These are phyloP conservation scores for Gila orcuttii DNA, from an alignment of 2,113 vertebrate genomes.

Conservation along the genomic window DNA sequence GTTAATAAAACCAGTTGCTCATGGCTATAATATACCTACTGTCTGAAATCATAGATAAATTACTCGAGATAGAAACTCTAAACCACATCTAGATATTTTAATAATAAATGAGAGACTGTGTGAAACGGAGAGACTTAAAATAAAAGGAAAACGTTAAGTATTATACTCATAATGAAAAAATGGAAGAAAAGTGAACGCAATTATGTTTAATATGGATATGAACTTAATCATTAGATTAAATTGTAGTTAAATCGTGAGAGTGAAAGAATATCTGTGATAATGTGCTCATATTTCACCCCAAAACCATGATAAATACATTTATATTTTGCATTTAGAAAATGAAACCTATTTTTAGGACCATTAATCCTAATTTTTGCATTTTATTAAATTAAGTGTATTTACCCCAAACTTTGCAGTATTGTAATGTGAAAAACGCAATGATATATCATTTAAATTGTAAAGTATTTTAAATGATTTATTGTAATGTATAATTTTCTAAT, in stretches of 20 bases:
- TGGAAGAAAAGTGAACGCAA: not conserved
- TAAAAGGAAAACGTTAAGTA: not conserved
- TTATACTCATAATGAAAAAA: not conserved
- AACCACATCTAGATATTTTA: not conserved
- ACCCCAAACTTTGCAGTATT: not conserved
- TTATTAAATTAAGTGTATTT: not conserved
- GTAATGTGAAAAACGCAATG: not conserved
- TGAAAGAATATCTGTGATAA: not conserved
- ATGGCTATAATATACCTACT: constrained; percentile 28
- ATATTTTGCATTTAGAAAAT: not conserved
- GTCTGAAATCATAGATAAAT: constrained; percentile 39
- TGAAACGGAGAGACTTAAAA: constrained; percentile 6
- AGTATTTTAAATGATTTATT: not conserved
- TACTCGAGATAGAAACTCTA: not conserved
- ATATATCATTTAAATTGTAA: not conserved
- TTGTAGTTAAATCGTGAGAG: not conserved
- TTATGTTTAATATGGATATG: not conserved
- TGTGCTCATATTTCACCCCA: not conserved
- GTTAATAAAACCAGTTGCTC: constrained; percentile 36
- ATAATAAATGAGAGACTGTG: not conserved
- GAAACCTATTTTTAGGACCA: not conserved
- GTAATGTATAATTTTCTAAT: too few species aligned
- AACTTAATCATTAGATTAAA: not conserved
- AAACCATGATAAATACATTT: not conserved
- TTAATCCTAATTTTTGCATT: too few species aligned